These are phyloP conservation scores for Halictus quadricinctus DNA, from an alignment of 2,888 invertebrate species.

Conservation along the genomic window DNA sequence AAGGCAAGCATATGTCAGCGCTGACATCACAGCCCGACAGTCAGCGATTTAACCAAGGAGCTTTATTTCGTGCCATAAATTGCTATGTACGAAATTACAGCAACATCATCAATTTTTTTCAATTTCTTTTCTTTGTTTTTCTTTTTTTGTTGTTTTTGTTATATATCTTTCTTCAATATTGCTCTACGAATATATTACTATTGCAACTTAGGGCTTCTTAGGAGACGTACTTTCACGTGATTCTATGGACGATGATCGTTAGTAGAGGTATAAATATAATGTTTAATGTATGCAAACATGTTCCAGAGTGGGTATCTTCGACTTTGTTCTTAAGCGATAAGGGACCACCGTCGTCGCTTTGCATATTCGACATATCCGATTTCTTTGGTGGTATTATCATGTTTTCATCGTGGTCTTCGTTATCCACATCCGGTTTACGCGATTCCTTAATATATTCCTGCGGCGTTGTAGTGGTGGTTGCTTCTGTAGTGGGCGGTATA, in stretches of 20 bases:
- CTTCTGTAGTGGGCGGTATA: slow-evolving; percentile 84
- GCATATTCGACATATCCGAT: slow-evolving; percentile 79
- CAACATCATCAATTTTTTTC: slow-evolving; percentile 50
- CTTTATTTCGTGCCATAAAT: slow-evolving; percentile 57
- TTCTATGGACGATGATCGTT: slow-evolving; percentile 59
- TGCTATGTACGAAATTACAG: slow-evolving; percentile 67
- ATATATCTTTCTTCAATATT: slow-evolving; percentile 46
- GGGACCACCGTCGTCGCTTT: slow-evolving; percentile 79
- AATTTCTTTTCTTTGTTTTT: slow-evolving; percentile 36
- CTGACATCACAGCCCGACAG: slow-evolving; percentile 46
- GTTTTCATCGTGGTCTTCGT: slow-evolving; percentile 81
- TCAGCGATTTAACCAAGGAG: slow-evolving; percentile 59
- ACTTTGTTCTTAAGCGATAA: slow-evolving; percentile 76
- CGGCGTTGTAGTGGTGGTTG: slow-evolving; percentile 82
- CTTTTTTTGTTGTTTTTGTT: slow-evolving; percentile 41
- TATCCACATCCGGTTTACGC: slow-evolving; percentile 72
- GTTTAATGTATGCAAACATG: slow-evolving; percentile 40
- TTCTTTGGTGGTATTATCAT: slow-evolving; percentile 79
- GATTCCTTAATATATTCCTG: slow-evolving; percentile 86
- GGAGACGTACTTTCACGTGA: slow-evolving; percentile 63
- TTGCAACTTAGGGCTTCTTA: slow-evolving; percentile 60
- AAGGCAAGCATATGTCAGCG: slow-evolving; percentile 76
- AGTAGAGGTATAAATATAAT: slow-evolving; percentile 54
- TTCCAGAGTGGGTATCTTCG: slow-evolving; percentile 52
- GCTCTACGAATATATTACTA: slow-evolving; percentile 70